Base-by-base conservation (phyloP, 2,797 vertebrate genomes). In the Heteromormyrus szaboi region DNA sequence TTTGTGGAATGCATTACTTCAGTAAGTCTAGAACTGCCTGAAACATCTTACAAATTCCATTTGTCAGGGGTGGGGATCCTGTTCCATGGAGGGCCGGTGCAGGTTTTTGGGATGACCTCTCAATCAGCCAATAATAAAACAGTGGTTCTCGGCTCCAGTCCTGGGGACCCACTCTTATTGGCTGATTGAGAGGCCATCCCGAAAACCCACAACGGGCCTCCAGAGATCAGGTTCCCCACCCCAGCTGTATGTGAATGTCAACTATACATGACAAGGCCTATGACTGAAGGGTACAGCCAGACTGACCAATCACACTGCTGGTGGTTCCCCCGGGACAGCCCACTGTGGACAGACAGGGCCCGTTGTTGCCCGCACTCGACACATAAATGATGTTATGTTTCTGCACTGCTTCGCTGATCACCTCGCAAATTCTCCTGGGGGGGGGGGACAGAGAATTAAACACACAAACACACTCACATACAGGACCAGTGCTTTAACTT, bases 291-390 rank as follows among this genome's bases (percentile, higher is more conserved):
- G 81, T 14, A n/a, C 62, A 50, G 17, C 50, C 68, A 72, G 65
- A 29, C 93, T 91, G 92, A 98, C 99, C 99, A 94, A 99, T 98
- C 79, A 99, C 98, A 92, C 97, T 98, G 89, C 95, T 97, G 8
- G 97, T 99, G 89, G 98, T 99, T 93, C 99, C 99, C 88, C 99
- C 99, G 0, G 99, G 99, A 93, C 98, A 99, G 90, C 98, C 98
- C 1, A 99, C 99, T 0, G 99, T 99, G 86, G 98, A 98, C 50
- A 99, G 97, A 91, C 99, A 99, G 0, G 99, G 99, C 0, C 99
- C 98, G 1, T 99, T 99, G 93, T 99, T 99, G 89, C 99, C 99
- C 19, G 98, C 98, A 90, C 99, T 99, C 3, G 99, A 99, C 92
- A 99, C 97, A 91, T 98, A 99, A 91, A 99, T 96, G 33, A 99